Conservation (phyloP, 2,113 vertebrate species). For the Brienomyrus longianalis region DNA sequence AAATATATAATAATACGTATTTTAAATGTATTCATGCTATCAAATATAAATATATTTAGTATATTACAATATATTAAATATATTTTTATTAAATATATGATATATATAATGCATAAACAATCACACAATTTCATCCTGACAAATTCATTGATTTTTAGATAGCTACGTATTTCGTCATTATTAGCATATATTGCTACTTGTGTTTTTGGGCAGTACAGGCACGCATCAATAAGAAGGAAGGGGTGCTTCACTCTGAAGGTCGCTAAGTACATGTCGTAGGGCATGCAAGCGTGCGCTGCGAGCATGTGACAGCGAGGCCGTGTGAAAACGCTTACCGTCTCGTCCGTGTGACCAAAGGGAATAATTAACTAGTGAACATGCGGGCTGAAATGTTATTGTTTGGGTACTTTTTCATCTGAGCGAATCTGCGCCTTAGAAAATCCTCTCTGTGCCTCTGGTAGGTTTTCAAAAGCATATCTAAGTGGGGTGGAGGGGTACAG, state of each 20-base stretch:
- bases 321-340: conserved; percentile 57
- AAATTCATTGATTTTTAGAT: not conserved
- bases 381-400: conserved; percentile 65
- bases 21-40: not conserved
- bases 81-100: conserved; percentile 41
- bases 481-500: conserved; percentile 54
- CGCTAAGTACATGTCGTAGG: conserved; percentile 51
- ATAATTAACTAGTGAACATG: conserved; percentile 68
- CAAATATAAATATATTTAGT: not conserved
- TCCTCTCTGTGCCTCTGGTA: conserved; percentile 52
- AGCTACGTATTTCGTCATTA: not conserved
- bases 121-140: not conserved
- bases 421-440: conserved; percentile 37
- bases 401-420: conserved; percentile 58
- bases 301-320: conserved; percentile 52
- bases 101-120: not conserved
- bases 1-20: not conserved
- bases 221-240: not conserved
- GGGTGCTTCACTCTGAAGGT: conserved; percentile 60
- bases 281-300: conserved; percentile 53
- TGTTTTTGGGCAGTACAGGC: not conserved
- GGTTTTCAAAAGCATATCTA: conserved; percentile 58
- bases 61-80: conserved; percentile 43
- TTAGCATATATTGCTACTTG: not conserved
- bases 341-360: conserved; percentile 64